A percentile compares a stretch with the other conserved stretches of the same genome.
phyloP scores from a whole-genome alignment of 2,113 vertebrate genomes.

The Hippocampus guttulatus region DNA sequence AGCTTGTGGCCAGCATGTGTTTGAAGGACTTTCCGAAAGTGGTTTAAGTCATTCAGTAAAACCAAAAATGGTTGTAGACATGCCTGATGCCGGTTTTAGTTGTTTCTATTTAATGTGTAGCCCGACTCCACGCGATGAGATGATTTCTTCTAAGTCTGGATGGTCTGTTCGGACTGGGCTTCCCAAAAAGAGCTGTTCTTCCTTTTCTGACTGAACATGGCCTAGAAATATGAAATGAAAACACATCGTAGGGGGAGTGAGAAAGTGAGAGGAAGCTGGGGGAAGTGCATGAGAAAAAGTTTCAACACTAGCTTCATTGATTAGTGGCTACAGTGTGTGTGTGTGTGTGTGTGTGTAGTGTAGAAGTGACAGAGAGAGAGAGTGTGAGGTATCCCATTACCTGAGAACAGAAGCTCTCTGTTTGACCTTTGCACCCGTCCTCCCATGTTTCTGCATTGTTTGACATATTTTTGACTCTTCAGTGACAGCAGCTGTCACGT shows the following conservation, averaged over 20 bases:
- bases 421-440: conserved; percentile 34
- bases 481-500: neutral
- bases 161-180: neutral
- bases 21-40: neutral
- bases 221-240: conserved; percentile 51
- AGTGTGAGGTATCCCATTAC: conserved; percentile 17
- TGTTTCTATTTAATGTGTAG: neutral
- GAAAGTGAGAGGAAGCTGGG: conserved; percentile 8
- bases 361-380: neutral
- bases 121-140: neutral
- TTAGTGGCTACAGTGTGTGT: conserved; percentile 19
- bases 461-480: neutral
- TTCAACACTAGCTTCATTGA: conserved; percentile 68
- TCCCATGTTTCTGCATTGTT: conserved; percentile 1
- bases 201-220: conserved; percentile 44
- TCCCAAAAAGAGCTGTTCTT: conserved; percentile 7
- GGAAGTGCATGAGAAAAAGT: conserved; percentile 30
- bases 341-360: conserved; percentile 18
- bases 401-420: conserved; percentile 62
- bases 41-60: neutral
- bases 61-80: neutral
- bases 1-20: neutral
- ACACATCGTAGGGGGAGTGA: conserved; percentile 25
- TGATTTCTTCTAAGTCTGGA: conserved; percentile 4
- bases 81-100: neutral